A percentile compares a stretch with the other conserved stretches of the same genome.
These are phyloP conservation scores for Drosophila dives DNA, from an alignment of 2,888 invertebrate genomes.

Conservation along the genomic window DNA sequence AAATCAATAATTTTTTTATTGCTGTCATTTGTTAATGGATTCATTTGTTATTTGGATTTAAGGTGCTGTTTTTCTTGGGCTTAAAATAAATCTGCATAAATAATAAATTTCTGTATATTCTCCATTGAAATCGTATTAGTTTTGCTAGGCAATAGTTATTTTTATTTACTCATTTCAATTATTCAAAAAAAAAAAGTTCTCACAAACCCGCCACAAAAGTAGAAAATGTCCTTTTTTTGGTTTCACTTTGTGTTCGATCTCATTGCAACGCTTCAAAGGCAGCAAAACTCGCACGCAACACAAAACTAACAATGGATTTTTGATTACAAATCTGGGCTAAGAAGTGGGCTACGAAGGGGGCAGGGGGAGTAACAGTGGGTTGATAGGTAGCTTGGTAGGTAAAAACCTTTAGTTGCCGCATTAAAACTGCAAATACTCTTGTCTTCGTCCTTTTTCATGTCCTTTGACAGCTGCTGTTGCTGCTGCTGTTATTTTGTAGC, in stretches of 20 bases:
- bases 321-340: conserved; percentile 21
- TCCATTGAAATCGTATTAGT: neutral
- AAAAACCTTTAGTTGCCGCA: conserved; percentile 41
- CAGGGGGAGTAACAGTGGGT: neutral
- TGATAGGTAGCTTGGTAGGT: neutral
- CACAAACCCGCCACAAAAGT: neutral
- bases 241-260: conserved; percentile 8
- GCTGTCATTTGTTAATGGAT: neutral
- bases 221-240: neutral
- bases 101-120: neutral
- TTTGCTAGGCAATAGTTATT: neutral
- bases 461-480: conserved; percentile 18
- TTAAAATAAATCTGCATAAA: neutral
- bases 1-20: neutral
- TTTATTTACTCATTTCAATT: neutral
- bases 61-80: neutral
- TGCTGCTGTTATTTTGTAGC: conserved; percentile 17
- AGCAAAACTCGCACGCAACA: conserved; percentile 4
- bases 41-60: neutral
- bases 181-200: neutral
- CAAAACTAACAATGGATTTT: conserved; percentile 22
- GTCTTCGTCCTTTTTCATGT: conserved; percentile 31
- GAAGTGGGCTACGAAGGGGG: neutral
- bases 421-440: conserved; percentile 42
- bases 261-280: conserved; percentile 21